Percentiles rank a stretch among this genome's conserved stretches.
Evolutionary conservation across 2,113 vertebrate species (phyloP).

Genomic region (Thinocorus orbignyianus): DNA sequence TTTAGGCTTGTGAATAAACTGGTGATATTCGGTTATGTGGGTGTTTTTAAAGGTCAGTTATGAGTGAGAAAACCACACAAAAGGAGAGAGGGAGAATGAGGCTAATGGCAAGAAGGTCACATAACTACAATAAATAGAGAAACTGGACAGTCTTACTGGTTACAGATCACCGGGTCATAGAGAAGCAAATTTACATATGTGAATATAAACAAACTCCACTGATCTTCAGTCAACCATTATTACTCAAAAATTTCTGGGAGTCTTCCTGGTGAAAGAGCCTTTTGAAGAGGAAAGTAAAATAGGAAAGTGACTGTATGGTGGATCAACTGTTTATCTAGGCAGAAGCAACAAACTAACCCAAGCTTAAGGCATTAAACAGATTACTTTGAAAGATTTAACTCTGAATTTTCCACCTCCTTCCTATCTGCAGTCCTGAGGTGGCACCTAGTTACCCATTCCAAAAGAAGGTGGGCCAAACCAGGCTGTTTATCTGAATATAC

Average conservation of each 20-base stretch:
- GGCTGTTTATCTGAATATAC: neutral
- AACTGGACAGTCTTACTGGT: neutral
- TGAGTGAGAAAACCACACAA: neutral
- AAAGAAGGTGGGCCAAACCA: neutral
- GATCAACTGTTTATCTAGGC: neutral
- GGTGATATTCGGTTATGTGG: neutral
- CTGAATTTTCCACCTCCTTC: neutral
- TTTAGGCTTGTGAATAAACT: neutral
- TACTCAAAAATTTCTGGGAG: neutral
- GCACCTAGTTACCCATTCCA: neutral
- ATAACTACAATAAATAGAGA: neutral
- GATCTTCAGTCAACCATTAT: neutral
- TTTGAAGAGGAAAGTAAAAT: neutral
- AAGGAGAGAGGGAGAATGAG: neutral
- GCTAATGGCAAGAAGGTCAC: neutral
- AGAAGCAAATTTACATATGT: neutral
- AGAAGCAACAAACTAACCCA: neutral
- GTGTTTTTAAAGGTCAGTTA: neutral
- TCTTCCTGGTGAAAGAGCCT: neutral
- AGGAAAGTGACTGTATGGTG: neutral
- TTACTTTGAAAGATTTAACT: neutral
- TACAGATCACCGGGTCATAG: neutral
- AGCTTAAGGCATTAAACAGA: neutral
- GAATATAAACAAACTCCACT: neutral
- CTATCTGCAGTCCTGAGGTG: neutral